A percentile compares a stretch with the other conserved stretches of the same genome.
These are phyloP conservation scores for Oryzias dopingdopingensis DNA, from an alignment of 2,797 vertebrate species.

Conservation along the genomic window DNA sequence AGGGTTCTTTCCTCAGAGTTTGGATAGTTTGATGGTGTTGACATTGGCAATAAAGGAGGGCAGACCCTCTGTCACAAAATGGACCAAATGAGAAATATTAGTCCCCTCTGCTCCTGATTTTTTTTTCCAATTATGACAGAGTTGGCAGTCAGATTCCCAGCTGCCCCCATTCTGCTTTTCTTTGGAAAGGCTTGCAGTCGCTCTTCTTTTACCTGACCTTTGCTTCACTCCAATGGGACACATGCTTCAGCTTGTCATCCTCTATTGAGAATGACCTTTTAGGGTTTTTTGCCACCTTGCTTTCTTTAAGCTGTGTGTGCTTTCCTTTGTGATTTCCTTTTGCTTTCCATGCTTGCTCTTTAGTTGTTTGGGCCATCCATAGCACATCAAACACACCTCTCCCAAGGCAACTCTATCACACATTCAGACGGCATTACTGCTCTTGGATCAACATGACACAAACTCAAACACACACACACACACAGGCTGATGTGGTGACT, in stretches of 20 bases:
- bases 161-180: slow-evolving; percentile 15
- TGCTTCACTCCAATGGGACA: slow-evolving; percentile 63
- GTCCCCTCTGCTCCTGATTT: not conserved
- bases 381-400: slow-evolving; percentile 61
- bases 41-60: slow-evolving; percentile 10
- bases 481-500: slow-evolving; percentile 56
- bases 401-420: slow-evolving; percentile 35
- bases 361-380: slow-evolving; percentile 52
- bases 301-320: slow-evolving; percentile 39
- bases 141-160: slow-evolving; percentile 10
- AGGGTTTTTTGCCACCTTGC: slow-evolving; percentile 30
- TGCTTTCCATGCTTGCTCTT: slow-evolving; percentile 66
- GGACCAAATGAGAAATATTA: not conserved
- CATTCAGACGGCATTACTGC: slow-evolving; percentile 29
- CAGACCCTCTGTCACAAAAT: slow-evolving; percentile 10
- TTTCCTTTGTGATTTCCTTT: slow-evolving; percentile 50
- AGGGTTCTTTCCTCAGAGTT: not conserved
- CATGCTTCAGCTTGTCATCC: slow-evolving; percentile 66
- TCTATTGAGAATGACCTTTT: slow-evolving; percentile 39
- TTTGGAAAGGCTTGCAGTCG: slow-evolving; percentile 27
- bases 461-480: slow-evolving; percentile 10
- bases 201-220: slow-evolving; percentile 39
- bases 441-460: slow-evolving; percentile 11
- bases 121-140: not conserved
- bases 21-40: slow-evolving; percentile 11